Percentiles rank a stretch among this genome's conserved stretches.
These are phyloP conservation scores for Melierax canorus DNA, from an alignment of 2,113 vertebrate genomes.

Conservation along the genomic window DNA sequence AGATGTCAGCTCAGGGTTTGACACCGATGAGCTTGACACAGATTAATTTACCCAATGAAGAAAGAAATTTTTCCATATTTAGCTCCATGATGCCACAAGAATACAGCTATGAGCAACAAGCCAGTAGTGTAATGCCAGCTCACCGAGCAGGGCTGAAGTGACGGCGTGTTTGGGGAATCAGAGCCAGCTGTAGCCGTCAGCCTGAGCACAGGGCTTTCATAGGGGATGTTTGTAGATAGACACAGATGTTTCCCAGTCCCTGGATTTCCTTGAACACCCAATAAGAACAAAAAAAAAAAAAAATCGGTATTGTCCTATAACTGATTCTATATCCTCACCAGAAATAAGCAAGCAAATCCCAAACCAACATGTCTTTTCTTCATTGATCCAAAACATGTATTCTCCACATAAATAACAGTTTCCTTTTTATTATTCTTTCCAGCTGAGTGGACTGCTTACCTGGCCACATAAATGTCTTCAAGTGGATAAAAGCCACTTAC, in stretches of 20 bases:
- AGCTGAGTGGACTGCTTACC: neutral
- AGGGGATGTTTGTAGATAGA: neutral
- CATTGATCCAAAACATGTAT: neutral
- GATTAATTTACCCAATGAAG: neutral
- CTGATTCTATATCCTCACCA: neutral
- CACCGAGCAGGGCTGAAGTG: neutral
- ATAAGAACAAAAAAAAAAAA: neutral
- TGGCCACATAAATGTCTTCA: neutral
- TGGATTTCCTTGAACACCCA: neutral
- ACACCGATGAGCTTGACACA: neutral
- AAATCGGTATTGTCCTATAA: rapidly evolving
- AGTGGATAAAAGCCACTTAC: neutral
- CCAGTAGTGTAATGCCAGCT: neutral
- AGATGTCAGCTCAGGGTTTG: neutral
- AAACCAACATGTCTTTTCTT: neutral
- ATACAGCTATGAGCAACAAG: neutral
- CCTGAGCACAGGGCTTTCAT: neutral
- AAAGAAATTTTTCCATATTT: neutral
- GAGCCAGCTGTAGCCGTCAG: neutral
- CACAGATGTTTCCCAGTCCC: neutral
- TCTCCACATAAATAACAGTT: neutral
- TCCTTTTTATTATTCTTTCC: neutral
- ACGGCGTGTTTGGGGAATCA: neutral
- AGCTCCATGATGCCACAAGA: neutral
- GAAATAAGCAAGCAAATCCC: neutral